phyloP scores from a whole-genome alignment of 2,888 invertebrate genomes.

The Neoascia interrupta region DNA sequence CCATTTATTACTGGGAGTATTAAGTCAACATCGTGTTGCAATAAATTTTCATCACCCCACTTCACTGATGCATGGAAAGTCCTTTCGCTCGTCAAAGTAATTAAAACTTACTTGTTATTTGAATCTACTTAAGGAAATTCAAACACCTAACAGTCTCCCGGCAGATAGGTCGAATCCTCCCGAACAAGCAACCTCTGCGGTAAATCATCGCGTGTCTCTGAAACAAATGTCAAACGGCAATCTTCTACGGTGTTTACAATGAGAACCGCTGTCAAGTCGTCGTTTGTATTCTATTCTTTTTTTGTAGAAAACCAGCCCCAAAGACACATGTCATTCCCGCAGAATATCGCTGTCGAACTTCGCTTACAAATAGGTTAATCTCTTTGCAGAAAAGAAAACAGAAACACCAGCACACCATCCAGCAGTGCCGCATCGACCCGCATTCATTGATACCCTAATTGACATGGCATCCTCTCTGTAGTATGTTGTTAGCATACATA shows the following conservation, averaged over 20 bases:
- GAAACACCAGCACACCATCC: neutral
- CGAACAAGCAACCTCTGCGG: no score
- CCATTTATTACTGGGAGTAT: no score
- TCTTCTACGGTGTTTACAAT: slow-evolving; percentile 38
- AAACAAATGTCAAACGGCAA: slow-evolving; percentile 54
- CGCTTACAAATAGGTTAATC: slow-evolving; percentile 57
- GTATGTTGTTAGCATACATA: slow-evolving; percentile 46
- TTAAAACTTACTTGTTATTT: no score
- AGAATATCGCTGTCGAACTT: slow-evolving; percentile 48
- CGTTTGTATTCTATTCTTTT: no score
- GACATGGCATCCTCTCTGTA: slow-evolving; percentile 46
- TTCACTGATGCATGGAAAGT: neutral
- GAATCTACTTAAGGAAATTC: no score
- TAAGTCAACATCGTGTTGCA: no score
- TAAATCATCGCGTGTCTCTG: no score
- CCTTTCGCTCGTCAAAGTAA: slow-evolving; percentile 23
- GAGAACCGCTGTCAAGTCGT: slow-evolving; percentile 60
- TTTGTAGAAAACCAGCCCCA: slow-evolving; percentile 6
- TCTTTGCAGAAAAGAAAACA: slow-evolving; percentile 14
- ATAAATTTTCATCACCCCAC: no score
- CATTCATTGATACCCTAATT: slow-evolving; percentile 64
- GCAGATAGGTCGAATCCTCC: no score
- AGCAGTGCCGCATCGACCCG: slow-evolving; percentile 29
- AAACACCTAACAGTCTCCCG: no score
- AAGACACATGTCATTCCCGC: slow-evolving; percentile 56